phyloP scores from a whole-genome alignment of 2,888 invertebrate species.

The Eubasilissa splendida region DNA sequence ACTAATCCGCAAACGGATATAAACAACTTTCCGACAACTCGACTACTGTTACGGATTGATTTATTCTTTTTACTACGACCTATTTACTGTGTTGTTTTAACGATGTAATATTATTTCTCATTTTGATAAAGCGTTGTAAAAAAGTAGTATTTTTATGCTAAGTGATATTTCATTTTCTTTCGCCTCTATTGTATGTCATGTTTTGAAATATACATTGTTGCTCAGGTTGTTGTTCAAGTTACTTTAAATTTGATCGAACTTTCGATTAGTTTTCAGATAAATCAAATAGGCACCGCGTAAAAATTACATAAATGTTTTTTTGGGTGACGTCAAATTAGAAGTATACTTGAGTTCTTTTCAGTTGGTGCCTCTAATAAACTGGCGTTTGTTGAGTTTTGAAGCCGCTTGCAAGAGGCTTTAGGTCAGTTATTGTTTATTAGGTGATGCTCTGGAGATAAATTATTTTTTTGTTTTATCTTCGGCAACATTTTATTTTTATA shows the following conservation, averaged over 20 bases:
- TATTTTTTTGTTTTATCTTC: conserved; percentile 32
- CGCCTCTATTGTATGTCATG: neutral
- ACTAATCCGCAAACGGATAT: conserved; percentile 12
- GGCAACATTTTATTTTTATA: neutral
- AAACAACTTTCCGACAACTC: neutral
- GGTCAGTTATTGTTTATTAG: conserved; percentile 51
- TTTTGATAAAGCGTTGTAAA: too few species aligned
- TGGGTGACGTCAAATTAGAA: too few species aligned
- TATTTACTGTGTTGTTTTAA: neutral
- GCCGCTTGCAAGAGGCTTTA: neutral
- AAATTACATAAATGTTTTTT: conserved; percentile 1
- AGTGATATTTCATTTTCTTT: too few species aligned
- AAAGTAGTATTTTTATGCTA: too few species aligned
- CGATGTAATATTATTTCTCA: neutral
- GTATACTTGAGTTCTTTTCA: neutral
- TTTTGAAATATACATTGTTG: neutral
- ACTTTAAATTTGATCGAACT: neutral
- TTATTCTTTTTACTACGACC: neutral
- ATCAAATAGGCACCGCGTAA: neutral
- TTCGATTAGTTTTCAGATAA: neutral
- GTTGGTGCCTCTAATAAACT: conserved; percentile 2
- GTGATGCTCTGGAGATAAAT: conserved; percentile 53
- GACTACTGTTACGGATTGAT: neutral
- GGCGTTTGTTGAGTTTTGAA: neutral
- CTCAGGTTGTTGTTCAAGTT: neutral